Percentiles rank a stretch among this genome's conserved stretches.
Conservation (phyloP, 2,113 vertebrate species). For the Genyomyrus donnyi region DNA sequence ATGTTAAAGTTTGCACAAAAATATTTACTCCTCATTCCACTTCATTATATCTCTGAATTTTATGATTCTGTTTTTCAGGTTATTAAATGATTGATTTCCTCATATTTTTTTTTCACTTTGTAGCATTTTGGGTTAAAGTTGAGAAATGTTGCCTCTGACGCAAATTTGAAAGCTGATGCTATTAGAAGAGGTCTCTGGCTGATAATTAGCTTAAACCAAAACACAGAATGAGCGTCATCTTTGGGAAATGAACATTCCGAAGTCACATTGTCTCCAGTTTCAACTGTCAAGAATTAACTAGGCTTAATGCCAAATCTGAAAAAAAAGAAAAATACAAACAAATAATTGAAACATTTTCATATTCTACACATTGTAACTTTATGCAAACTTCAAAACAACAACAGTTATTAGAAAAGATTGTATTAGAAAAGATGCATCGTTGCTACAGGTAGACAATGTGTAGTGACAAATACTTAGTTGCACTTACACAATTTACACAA, state of each 20-base stretch:
- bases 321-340: no score
- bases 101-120: not conserved
- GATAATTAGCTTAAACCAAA: conserved; percentile 4
- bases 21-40: not conserved
- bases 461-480: no score
- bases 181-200: not conserved
- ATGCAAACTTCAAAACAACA: no score
- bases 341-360: no score
- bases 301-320: not conserved
- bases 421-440: no score
- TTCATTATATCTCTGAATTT: conserved; percentile 2
- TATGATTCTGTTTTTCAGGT: not conserved
- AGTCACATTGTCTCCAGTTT: not conserved
- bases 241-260: not conserved
- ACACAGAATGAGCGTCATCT: not conserved
- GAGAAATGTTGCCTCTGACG: not conserved
- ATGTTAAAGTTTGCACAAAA: not conserved
- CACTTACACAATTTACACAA: no score
- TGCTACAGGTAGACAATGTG: no score
- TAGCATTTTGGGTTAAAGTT: not conserved
- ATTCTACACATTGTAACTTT: no score
- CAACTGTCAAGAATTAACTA: not conserved
- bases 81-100: not conserved
- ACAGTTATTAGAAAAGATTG: no score
- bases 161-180: not conserved